Evolutionary conservation across 2,797 vertebrate species (phyloP).

Genomic region (Hoplostethus mediterraneus): DNA sequence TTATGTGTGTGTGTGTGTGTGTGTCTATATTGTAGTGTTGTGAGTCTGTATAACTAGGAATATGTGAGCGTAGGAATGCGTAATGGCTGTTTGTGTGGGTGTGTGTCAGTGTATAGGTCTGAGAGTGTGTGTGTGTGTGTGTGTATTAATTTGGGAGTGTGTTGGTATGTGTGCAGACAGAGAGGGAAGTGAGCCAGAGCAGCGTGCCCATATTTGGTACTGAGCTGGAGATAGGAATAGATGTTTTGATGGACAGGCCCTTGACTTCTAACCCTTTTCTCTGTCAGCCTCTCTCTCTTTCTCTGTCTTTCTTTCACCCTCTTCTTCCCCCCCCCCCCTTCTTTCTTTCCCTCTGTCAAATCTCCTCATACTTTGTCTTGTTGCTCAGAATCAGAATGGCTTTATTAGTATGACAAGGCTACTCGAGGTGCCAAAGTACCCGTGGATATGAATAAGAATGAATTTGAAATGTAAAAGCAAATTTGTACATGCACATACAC

Average conservation of each 20-base stretch:
- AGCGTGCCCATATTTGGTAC: conserved; percentile 36
- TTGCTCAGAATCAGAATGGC: no score
- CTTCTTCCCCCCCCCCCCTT: no score
- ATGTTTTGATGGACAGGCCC: conserved; percentile 24
- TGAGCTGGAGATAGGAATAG: conserved; percentile 11
- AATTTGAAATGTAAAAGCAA: no score
- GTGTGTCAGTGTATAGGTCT: neutral
- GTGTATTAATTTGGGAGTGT: conserved; percentile 29
- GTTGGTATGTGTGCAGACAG: conserved; percentile 11
- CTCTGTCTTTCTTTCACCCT: no score
- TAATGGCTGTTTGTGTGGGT: neutral
- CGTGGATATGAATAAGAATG: no score
- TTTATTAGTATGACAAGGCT: no score
- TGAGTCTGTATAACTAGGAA: conserved; percentile 8
- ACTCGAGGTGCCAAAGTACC: no score
- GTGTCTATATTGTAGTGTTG: conserved; percentile 1
- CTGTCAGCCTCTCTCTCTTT: no score
- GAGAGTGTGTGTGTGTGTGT: conserved; percentile 40
- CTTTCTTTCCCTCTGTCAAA: no score
- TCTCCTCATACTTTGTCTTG: no score
- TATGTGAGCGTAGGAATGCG: neutral
- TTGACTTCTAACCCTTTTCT: neutral
- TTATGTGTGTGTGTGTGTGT: conserved; percentile 36
- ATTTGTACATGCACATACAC: no score
- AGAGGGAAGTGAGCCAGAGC: conserved; percentile 31